phyloP scores from a whole-genome alignment of 2,113 vertebrate species.

The Rhinoderma darwinii region DNA sequence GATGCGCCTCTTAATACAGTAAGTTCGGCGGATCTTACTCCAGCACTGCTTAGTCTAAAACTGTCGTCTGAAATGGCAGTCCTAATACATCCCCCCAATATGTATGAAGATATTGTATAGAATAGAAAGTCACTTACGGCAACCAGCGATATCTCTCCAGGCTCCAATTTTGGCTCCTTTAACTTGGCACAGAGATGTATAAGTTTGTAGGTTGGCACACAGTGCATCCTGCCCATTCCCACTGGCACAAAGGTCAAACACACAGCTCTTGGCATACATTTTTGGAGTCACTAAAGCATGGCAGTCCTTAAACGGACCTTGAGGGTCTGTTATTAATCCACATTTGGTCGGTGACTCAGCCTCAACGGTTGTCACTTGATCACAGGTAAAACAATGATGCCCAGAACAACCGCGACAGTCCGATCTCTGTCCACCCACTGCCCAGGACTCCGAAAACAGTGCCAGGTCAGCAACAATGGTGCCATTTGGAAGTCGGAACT shows the following conservation, averaged over 20 bases:
- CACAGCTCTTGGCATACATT: conserved; percentile 62
- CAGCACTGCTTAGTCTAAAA: too few species aligned
- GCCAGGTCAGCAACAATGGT: not conserved
- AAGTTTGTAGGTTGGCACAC: conserved; percentile 62
- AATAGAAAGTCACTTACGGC: conserved; percentile 61
- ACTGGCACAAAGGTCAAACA: conserved; percentile 63
- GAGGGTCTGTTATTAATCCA: conserved; percentile 56
- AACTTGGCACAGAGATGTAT: conserved; percentile 62
- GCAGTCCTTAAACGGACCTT: conserved; percentile 63
- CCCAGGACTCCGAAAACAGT: conserved; percentile 50
- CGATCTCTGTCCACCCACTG: not conserved
- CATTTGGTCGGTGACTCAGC: conserved; percentile 61
- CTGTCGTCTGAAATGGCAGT: too few species aligned
- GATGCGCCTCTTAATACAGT: too few species aligned
- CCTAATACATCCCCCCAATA: too few species aligned
- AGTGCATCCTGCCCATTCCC: conserved; percentile 47
- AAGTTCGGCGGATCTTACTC: too few species aligned
- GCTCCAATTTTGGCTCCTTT: conserved; percentile 51
- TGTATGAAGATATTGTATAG: not conserved
- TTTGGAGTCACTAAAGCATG: conserved; percentile 59
- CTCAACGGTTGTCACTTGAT: not conserved
- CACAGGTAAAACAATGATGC: conserved; percentile 55
- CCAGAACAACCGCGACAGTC: conserved; percentile 40
- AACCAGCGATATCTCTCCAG: conserved; percentile 61
- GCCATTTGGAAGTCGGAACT: conserved; percentile 46